Evolutionary conservation across 1,140 invertebrate species (phyloP).

Genomic region (Akabosia matsudoensis): DNA sequence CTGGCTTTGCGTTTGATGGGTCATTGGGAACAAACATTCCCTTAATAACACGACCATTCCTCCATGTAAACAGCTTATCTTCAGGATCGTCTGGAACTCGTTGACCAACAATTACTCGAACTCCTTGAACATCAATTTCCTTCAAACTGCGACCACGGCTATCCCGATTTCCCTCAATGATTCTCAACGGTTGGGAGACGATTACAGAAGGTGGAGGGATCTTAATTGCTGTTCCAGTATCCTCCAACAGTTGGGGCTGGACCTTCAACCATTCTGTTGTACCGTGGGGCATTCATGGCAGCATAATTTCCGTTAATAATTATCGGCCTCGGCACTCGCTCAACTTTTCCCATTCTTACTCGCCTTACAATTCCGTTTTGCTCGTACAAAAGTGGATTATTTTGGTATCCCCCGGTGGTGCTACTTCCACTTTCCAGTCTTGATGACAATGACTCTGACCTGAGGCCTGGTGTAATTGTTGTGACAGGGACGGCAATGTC

Average conservation of each 20-base stretch:
- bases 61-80: slow-evolving; percentile 12
- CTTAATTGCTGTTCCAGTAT: background rate
- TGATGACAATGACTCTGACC: background rate
- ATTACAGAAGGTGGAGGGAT: slow-evolving; percentile 5
- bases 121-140: slow-evolving; percentile 26
- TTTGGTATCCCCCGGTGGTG: background rate
- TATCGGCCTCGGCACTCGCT: slow-evolving; percentile 9
- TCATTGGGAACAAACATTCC: slow-evolving; percentile 17
- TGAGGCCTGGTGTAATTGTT: background rate
- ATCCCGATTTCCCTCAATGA: background rate
- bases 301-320: slow-evolving; percentile 6
- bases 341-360: background rate
- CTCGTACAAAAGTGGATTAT: background rate
- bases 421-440: background rate
- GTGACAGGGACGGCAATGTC: background rate
- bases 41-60: slow-evolving; percentile 12
- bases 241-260: background rate
- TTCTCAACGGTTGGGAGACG: slow-evolving; percentile 9
- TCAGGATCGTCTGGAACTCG: background rate
- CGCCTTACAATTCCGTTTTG: background rate
- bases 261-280: slow-evolving; percentile 6
- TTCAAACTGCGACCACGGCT: slow-evolving; percentile 15
- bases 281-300: background rate
- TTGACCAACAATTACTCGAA: slow-evolving; percentile 13
- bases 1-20: background rate